A percentile compares a stretch with the other conserved stretches of the same genome.
Evolutionary conservation across 2,113 vertebrate genomes (phyloP).

Genomic region (Nyctereutes procyonoides): DNA sequence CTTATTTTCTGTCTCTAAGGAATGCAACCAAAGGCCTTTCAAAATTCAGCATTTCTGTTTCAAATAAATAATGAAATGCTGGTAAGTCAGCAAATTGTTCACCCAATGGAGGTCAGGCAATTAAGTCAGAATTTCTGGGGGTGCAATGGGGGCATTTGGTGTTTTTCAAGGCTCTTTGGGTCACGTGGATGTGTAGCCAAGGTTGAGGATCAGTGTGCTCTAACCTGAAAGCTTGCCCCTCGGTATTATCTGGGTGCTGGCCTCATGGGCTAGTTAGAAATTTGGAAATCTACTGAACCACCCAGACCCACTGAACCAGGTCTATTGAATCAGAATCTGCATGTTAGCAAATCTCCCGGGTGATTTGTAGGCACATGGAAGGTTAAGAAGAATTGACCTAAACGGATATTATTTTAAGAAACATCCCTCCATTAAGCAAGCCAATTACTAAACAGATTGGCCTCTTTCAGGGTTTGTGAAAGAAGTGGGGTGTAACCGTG

Average conservation of each 20-base stretch:
- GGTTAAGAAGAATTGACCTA: neutral
- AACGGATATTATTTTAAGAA: neutral
- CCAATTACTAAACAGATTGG: neutral
- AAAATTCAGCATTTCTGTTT: slow-evolving; percentile 46
- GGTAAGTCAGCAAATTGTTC: neutral
- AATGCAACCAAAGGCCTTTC: neutral
- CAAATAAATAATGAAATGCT: slow-evolving; percentile 52
- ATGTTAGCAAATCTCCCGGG: neutral
- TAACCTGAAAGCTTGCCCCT: neutral
- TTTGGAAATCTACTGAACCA: neutral
- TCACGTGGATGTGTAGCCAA: neutral
- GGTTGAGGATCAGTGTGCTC: neutral
- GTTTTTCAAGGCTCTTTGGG: neutral
- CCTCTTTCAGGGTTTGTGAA: neutral
- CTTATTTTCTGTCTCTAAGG: neutral
- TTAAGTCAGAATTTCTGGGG: slow-evolving; percentile 25
- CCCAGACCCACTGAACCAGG: neutral
- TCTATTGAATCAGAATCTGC: neutral
- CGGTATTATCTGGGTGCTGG: no score
- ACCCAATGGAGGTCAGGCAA: neutral
- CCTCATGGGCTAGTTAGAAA: neutral
- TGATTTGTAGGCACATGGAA: neutral
- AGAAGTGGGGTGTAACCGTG: neutral
- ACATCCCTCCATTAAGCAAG: neutral
- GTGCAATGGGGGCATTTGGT: neutral